Evolutionary conservation across 2,797 vertebrate genomes (phyloP).

Genomic region (Babyrousa celebensis): DNA sequence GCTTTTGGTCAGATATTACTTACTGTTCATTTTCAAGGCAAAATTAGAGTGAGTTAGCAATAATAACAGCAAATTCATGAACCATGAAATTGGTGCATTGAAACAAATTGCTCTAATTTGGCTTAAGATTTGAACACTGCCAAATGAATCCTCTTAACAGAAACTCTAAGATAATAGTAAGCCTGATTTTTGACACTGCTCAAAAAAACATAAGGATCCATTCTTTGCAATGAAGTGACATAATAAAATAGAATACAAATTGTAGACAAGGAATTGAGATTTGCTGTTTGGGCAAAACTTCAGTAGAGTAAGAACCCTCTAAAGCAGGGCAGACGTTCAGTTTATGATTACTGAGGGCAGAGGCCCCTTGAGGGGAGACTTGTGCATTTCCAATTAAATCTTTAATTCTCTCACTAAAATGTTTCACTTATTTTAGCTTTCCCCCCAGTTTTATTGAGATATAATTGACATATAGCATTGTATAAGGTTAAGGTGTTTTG

Average conservation of each 20-base stretch:
- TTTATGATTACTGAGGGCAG: neutral
- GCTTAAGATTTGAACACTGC: slow-evolving; percentile 82
- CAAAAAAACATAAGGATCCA: slow-evolving; percentile 80
- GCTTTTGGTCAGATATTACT: slow-evolving; percentile 81
- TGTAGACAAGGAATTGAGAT: slow-evolving; percentile 31
- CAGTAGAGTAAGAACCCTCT: neutral
- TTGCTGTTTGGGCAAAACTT: neutral
- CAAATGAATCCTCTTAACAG: slow-evolving; percentile 84
- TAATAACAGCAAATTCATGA: slow-evolving; percentile 85
- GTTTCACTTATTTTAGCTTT: neutral
- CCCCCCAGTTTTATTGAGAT: neutral
- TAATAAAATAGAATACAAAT: slow-evolving; percentile 74
- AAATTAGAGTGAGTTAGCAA: slow-evolving; percentile 82
- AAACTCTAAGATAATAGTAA: slow-evolving; percentile 77
- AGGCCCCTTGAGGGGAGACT: neutral
- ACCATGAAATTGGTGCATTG: slow-evolving; percentile 82
- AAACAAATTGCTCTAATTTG: slow-evolving; percentile 89
- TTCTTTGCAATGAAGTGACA: slow-evolving; percentile 44
- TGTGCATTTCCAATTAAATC: neutral
- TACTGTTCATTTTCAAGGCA: slow-evolving; percentile 85
- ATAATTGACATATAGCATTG: neutral
- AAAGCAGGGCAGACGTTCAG: neutral
- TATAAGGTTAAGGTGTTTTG: neutral
- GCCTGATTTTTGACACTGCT: slow-evolving; percentile 59
- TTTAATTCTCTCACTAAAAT: neutral